Evolutionary conservation across 1,140 invertebrate genomes (phyloP).

Genomic region (Contarinia nasturtii): DNA sequence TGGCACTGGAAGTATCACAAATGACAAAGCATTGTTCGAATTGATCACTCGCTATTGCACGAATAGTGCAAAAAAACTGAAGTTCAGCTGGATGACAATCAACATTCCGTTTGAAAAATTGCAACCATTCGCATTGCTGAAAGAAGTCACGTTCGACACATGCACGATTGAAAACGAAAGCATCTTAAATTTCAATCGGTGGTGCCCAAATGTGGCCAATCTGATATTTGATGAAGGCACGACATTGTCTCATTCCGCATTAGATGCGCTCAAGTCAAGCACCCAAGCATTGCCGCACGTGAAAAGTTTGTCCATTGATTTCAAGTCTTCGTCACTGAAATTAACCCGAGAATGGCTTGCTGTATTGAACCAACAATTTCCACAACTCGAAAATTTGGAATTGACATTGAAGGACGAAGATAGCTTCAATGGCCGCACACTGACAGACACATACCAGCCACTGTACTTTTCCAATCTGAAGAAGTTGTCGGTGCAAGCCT

Average conservation of each 20-base stretch:
- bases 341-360: not conserved
- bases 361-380: not conserved
- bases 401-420: not conserved
- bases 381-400: not conserved
- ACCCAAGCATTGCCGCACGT: not conserved
- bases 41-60: not conserved
- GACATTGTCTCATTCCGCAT: not conserved
- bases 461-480: not conserved
- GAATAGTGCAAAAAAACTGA: not conserved
- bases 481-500: not conserved
- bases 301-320: not conserved
- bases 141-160: not conserved
- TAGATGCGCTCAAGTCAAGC: not conserved
- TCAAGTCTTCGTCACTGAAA: not conserved
- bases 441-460: not conserved
- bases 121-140: not conserved
- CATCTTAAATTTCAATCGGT: not conserved
- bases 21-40: not conserved
- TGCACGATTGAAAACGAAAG: not conserved
- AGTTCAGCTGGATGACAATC: not conserved
- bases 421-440: not conserved
- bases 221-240: not conserved
- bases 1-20: not conserved
- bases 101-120: not conserved
- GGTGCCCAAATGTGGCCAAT: not conserved